These are phyloP conservation scores for Trachurus trachurus DNA, from an alignment of 2,797 vertebrate species.

Conservation along the genomic window DNA sequence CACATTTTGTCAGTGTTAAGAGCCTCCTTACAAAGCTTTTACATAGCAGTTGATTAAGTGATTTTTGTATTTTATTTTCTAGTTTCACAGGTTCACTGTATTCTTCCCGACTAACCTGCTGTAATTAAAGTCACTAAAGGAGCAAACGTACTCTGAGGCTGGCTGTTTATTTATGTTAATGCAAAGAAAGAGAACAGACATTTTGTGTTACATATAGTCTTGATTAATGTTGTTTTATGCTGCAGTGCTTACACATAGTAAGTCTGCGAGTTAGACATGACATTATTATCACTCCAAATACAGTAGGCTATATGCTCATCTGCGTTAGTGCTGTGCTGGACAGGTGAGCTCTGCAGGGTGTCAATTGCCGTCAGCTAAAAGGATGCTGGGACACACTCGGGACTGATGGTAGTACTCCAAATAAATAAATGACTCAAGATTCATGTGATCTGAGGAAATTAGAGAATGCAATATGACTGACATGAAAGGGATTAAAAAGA, in stretches of 20 bases:
- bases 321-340: neutral
- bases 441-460: conserved; percentile 10
- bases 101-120: too few relatives aligned
- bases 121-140: too few relatives aligned
- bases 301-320: neutral
- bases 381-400: neutral
- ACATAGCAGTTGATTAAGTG: too few relatives aligned
- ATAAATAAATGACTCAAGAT: neutral
- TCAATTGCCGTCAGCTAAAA: neutral
- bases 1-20: too few relatives aligned
- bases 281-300: neutral
- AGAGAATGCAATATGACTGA: conserved; percentile 8
- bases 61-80: too few relatives aligned
- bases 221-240: neutral
- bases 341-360: neutral
- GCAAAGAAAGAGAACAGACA: too few relatives aligned
- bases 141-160: too few relatives aligned
- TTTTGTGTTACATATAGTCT: too few relatives aligned
- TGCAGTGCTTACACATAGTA: neutral
- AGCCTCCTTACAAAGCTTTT: too few relatives aligned
- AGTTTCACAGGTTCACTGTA: too few relatives aligned
- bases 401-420: neutral
- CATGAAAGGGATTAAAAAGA: conserved; percentile 10
- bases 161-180: too few relatives aligned
- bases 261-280: neutral